Base-by-base conservation (phyloP, 2,113 vertebrate genomes). In the Sinosuthora webbiana region DNA sequence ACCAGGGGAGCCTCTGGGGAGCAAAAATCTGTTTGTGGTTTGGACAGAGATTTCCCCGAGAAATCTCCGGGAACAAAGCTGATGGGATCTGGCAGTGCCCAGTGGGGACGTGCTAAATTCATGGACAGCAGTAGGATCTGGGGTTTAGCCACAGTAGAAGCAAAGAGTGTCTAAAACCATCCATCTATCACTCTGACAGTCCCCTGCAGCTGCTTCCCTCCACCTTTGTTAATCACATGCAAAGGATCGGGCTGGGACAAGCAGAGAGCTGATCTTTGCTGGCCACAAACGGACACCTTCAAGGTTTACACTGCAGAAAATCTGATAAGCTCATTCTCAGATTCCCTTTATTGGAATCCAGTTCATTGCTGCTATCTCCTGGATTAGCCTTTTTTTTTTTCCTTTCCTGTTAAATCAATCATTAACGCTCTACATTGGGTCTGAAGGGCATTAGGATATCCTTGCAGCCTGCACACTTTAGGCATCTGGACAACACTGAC, bases 201-300 rank as follows among this genome's bases (percentile, higher is more conserved):
- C 37, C 83, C 81, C 68, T 4, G 2, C 82, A 53, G 80, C 65
- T 82, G 57, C 27, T 41, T 81, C n/a, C 75, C 49, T 84, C 92
- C 81, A 64, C 90, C 81, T 96, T 77, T 87, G 78, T 60, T 93
- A 93, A 91, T 90, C 77, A 25, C 62, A 84, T 65, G 81, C 86
- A 88, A 68, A 79, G 68, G 45, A 35, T 67, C 24, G 12, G 64
- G 71, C 71, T 83, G 49, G 81, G 89, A 80, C 55, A 74, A 84
- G 76, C 45, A 35, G 44, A 63, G 92, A 80, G 67, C 27, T 44
- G 75, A 86, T 79, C 81, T 50, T 62, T 59, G 81, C 37, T 87
- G 91, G 28, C 49, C 49, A 70, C 78, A 84, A 41, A 56, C 6
- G 47, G 52, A 83, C 11, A 4, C 42, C 85, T 91, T 74, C 69